phyloP scores from a whole-genome alignment of 2,888 invertebrate species.

The Polydrusus tereticollis region DNA sequence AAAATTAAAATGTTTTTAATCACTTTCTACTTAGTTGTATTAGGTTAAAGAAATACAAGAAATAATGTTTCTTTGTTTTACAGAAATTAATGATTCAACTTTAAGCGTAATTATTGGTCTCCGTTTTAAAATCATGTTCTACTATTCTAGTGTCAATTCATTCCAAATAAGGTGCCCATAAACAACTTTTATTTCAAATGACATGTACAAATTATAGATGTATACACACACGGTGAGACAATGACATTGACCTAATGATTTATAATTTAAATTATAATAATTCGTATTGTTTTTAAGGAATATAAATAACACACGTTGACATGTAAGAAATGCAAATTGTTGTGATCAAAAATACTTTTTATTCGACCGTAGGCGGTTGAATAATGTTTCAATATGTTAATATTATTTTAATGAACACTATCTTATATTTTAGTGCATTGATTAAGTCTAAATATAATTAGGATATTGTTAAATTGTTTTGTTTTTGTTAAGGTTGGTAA shows the following conservation, averaged over 20 bases:
- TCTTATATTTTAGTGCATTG: background rate
- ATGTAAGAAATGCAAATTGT: slow-evolving; percentile 52
- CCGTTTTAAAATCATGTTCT: background rate
- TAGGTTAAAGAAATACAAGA: too few species aligned
- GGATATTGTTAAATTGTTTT: background rate
- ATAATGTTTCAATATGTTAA: slow-evolving; percentile 46
- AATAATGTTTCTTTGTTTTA: too few species aligned
- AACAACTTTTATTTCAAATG: slow-evolving; percentile 8
- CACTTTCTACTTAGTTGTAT: too few species aligned
- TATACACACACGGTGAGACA: slow-evolving; percentile 27
- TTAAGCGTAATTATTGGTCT: background rate
- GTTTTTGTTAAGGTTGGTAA: too few species aligned
- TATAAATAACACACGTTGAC: slow-evolving; percentile 50
- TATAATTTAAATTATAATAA: slow-evolving; percentile 50
- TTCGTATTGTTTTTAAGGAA: slow-evolving; percentile 50
- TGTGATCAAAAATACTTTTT: slow-evolving; percentile 32
- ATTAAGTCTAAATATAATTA: background rate
- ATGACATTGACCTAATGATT: slow-evolving; percentile 51
- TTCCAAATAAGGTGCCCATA: slow-evolving; percentile 8
- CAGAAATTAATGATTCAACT: background rate
- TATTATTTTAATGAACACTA: slow-evolving; percentile 28
- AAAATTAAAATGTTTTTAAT: too few species aligned
- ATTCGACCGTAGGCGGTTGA: slow-evolving; percentile 42
- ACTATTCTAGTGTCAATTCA: background rate
- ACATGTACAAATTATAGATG: slow-evolving; percentile 35